Conservation (phyloP, 2,888 invertebrate genomes). For the Nymphalis c-album region DNA sequence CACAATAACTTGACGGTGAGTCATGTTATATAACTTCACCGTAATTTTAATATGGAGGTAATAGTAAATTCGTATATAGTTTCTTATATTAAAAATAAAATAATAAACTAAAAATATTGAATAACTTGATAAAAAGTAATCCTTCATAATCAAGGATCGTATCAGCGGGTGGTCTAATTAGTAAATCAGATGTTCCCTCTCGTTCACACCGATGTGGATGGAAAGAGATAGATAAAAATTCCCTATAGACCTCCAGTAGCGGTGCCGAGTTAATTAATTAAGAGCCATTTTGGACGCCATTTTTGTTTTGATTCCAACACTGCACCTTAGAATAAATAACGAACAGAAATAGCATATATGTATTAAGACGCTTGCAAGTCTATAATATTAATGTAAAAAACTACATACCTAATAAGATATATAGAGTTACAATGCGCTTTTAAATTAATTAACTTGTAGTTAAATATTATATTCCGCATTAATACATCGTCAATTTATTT, state of each 20-base stretch:
- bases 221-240: slow-evolving; percentile 40
- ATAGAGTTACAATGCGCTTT: too few relatives aligned
- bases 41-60: too few relatives aligned
- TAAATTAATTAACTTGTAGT: too few relatives aligned
- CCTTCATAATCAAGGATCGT: slow-evolving; percentile 43
- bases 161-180: slow-evolving; percentile 63
- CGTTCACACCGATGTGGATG: slow-evolving; percentile 29
- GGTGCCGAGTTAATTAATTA: slow-evolving; percentile 50
- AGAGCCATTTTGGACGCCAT: slow-evolving; percentile 47
- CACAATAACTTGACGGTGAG: too few relatives aligned
- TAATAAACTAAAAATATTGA: not conserved
- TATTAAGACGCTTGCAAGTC: too few relatives aligned
- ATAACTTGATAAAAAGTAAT: slow-evolving; percentile 26
- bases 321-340: not conserved
- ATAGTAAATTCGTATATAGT: too few relatives aligned
- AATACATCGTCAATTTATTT: too few relatives aligned
- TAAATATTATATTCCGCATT: too few relatives aligned
- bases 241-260: slow-evolving; percentile 42
- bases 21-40: too few relatives aligned
- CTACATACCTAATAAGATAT: too few relatives aligned
- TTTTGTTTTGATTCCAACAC: slow-evolving; percentile 43
- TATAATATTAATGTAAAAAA: too few relatives aligned
- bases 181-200: slow-evolving; percentile 43
- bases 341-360: not conserved
- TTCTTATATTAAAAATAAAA: slow-evolving; percentile 7